Evolutionary conservation across 1,140 invertebrate genomes (phyloP).

Genomic region (Bombyx mandarina): DNA sequence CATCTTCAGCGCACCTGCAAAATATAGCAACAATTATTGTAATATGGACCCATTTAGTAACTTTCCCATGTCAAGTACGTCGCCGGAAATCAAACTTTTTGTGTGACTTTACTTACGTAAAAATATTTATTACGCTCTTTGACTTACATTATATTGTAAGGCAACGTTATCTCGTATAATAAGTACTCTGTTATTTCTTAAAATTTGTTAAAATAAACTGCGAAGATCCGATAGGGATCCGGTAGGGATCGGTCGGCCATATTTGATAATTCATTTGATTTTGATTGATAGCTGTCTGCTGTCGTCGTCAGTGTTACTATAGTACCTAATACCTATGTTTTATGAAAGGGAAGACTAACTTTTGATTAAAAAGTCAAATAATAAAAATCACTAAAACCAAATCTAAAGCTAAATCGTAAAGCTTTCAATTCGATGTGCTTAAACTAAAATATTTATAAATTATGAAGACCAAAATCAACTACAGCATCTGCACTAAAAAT

Average conservation of each 20-base stretch:
- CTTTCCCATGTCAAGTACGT: conserved; percentile 48
- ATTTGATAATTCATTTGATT: conserved; percentile 32
- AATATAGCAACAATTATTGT: conserved; percentile 19
- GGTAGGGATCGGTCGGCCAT: conserved; percentile 43
- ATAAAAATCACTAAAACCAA: too few relatives aligned
- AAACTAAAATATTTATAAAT: too few relatives aligned
- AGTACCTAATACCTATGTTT: neutral
- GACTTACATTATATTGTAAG: conserved; percentile 62
- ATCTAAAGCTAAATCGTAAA: too few relatives aligned
- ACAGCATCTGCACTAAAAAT: too few relatives aligned
- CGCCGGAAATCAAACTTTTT: conserved; percentile 19
- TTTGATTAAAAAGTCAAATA: too few relatives aligned
- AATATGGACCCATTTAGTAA: conserved; percentile 28
- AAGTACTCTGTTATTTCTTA: conserved; percentile 37
- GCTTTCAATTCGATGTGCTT: too few relatives aligned
- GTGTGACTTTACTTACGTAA: conserved; percentile 42
- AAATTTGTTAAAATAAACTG: conserved; percentile 41
- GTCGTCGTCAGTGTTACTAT: conserved; percentile 8
- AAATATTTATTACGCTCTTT: conserved; percentile 46
- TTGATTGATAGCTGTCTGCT: conserved; percentile 27
- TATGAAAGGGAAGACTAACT: too few relatives aligned
- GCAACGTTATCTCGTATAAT: conserved; percentile 34
- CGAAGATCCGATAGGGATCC: conserved; percentile 22
- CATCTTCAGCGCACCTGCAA: conserved; percentile 70
- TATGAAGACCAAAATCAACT: too few relatives aligned